These are phyloP conservation scores for Streblospio benedicti DNA, from an alignment of 1,140 invertebrate genomes.

Conservation along the genomic window DNA sequence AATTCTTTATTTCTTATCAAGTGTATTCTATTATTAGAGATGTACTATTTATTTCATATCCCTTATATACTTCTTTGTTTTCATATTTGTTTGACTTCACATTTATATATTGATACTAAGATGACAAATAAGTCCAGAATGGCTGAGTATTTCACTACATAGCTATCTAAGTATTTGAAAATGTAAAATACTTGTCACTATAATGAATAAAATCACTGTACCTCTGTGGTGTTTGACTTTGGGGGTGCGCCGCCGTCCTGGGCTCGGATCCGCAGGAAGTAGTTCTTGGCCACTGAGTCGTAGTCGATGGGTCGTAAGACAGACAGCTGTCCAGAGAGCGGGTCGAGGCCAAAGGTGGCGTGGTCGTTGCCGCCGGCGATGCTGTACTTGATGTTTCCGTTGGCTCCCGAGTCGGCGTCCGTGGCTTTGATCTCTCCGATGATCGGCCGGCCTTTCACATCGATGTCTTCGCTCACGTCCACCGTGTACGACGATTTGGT, in stretches of 20 bases:
- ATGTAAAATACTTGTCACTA: too few relatives aligned
- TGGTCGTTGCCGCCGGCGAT: slow-evolving; percentile 91
- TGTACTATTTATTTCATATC: too few relatives aligned
- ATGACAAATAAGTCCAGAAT: too few relatives aligned
- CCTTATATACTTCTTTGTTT: too few relatives aligned
- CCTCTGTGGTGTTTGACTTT: slow-evolving; percentile 81
- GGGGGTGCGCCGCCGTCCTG: slow-evolving; percentile 86
- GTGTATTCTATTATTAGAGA: too few relatives aligned
- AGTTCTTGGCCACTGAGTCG: slow-evolving; percentile 63
- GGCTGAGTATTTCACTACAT: too few relatives aligned
- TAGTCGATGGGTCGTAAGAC: slow-evolving; percentile 83
- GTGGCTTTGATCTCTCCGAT: slow-evolving; percentile 77
- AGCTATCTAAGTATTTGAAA: too few relatives aligned
- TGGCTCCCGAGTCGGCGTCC: slow-evolving; percentile 82
- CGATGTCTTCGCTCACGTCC: slow-evolving; percentile 74
- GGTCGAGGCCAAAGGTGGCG: slow-evolving; percentile 86
- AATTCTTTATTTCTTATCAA: too few relatives aligned
- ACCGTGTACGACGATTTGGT: slow-evolving; percentile 79
- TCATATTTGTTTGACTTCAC: too few relatives aligned
- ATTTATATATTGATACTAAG: too few relatives aligned
- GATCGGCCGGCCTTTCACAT: slow-evolving; percentile 69
- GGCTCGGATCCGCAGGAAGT: slow-evolving; percentile 79
- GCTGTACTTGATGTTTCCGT: slow-evolving; percentile 81
- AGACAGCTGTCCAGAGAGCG: slow-evolving; percentile 79
- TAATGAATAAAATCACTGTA: too few relatives aligned